Evolutionary conservation across 2,113 vertebrate genomes (phyloP).

Genomic region (Naja naja): DNA sequence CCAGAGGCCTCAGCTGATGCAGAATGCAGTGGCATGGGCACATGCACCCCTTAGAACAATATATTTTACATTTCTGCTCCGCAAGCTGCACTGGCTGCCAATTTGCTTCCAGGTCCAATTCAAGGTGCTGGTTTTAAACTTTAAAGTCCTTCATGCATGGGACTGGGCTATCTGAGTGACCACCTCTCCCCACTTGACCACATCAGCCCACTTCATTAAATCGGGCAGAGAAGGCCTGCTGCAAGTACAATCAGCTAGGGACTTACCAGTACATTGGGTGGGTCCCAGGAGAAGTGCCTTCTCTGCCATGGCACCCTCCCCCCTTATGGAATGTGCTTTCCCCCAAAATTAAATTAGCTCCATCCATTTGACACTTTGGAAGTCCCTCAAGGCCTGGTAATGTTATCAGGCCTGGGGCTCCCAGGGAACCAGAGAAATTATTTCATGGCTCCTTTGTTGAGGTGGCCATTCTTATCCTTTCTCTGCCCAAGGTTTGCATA

Average conservation of each 20-base stretch:
- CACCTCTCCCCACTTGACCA: neutral
- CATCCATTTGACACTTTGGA: neutral
- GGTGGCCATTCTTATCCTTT: neutral
- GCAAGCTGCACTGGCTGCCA: neutral
- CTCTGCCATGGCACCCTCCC: neutral
- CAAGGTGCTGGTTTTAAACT: neutral
- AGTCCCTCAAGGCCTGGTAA: neutral
- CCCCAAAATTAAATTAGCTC: neutral
- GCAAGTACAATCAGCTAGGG: neutral
- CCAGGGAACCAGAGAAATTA: neutral
- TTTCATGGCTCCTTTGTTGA: neutral
- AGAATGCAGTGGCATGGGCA: neutral
- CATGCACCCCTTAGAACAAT: neutral
- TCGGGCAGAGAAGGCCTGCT: neutral
- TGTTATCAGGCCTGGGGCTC: neutral
- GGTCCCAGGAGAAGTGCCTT: neutral
- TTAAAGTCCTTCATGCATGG: neutral
- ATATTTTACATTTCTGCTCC: neutral
- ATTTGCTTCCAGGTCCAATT: neutral
- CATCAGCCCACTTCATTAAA: neutral
- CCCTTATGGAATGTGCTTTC: neutral
- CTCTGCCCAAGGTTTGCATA: neutral
- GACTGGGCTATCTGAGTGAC: neutral
- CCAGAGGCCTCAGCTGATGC: neutral
- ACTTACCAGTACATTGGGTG: neutral